These are phyloP conservation scores for Helicoverpa zea DNA, from an alignment of 1,140 invertebrate species.

Conservation along the genomic window DNA sequence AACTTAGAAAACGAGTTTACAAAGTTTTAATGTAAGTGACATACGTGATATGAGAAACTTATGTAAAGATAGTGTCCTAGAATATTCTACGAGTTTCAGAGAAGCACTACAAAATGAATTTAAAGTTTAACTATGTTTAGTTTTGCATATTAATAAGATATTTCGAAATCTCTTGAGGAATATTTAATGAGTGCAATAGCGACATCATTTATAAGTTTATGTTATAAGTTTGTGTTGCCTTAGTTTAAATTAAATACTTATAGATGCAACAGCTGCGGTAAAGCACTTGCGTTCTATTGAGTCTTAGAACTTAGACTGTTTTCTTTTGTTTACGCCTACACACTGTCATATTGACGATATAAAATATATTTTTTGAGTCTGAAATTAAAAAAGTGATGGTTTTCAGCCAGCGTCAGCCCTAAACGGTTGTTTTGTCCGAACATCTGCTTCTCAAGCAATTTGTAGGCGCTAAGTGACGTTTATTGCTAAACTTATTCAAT, in stretches of 20 bases:
- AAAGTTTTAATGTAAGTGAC: not conserved
- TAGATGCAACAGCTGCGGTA: not conserved
- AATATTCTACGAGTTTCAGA: not conserved
- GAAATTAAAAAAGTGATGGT: not conserved
- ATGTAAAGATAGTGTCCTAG: not conserved
- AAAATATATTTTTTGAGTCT: not conserved
- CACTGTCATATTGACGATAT: not conserved
- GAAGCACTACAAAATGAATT: not conserved
- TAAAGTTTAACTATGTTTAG: not conserved
- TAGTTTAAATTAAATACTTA: not conserved
- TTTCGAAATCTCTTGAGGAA: not conserved
- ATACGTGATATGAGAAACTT: constrained; percentile 2
- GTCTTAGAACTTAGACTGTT: too few relatives aligned
- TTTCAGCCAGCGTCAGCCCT: not conserved
- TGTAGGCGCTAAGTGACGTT: constrained; percentile 5
- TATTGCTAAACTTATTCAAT: constrained; percentile 8
- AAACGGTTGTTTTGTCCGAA: not conserved
- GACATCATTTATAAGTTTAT: not conserved
- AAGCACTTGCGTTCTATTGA: too few relatives aligned
- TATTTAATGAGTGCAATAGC: not conserved
- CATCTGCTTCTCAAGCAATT: constrained; percentile 7
- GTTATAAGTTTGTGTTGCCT: not conserved
- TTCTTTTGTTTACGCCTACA: too few relatives aligned
- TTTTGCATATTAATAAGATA: not conserved
- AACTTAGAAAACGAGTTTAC: not conserved